Base-by-base conservation (phyloP, 2,797 vertebrate genomes). In the Taeniopygia guttata region DNA sequence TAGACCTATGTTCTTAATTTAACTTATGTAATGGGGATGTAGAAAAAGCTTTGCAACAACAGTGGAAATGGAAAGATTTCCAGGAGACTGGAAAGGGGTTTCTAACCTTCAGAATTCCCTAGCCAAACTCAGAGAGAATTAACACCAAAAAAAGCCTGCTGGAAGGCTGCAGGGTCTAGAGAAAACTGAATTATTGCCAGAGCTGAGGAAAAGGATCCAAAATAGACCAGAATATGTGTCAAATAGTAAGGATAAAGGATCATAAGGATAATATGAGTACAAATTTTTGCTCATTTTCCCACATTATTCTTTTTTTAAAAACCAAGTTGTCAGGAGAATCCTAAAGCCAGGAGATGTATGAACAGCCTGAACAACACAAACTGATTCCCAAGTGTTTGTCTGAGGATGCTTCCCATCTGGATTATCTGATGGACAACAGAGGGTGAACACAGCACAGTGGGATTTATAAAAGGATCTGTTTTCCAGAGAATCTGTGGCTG, bases 1-100 rank as follows among this genome's bases (percentile, higher is more conserved):
- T 91, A 93, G 75, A 95, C 58, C 92, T 60, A 67, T 84, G 55
- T 78, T 96, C 88, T 95, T 94, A 85, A 95, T 83, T 87, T 89
- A 92, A 95, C 62, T 86, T 82, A 67, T 84, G 72, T 49, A 96
- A 89, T 46, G 72, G 55, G 40, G 81, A 76, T 45, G 52, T 68
- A 87, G 69, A 54, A 74, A 90, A 59, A 83, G 45, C 40, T 64
- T 75, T 82, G n/a, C 64, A 72, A 96, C 43, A 94, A 85, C 46
- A 91, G 55, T 9, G 52, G 84, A 68, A 77, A 36, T 4, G 17
- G 46, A 84, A 90, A 80, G 84, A 32, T 49, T 90, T 95, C 40
- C 77, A 90, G 64, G 54, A 91, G 80, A 52, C 14, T 48, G 84
- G 46, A 94, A 90, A 83, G 56, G 86, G 63, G 48, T 86, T 90